These are phyloP conservation scores for Passer montanus DNA, from an alignment of 2,113 vertebrate species.

Conservation along the genomic window DNA sequence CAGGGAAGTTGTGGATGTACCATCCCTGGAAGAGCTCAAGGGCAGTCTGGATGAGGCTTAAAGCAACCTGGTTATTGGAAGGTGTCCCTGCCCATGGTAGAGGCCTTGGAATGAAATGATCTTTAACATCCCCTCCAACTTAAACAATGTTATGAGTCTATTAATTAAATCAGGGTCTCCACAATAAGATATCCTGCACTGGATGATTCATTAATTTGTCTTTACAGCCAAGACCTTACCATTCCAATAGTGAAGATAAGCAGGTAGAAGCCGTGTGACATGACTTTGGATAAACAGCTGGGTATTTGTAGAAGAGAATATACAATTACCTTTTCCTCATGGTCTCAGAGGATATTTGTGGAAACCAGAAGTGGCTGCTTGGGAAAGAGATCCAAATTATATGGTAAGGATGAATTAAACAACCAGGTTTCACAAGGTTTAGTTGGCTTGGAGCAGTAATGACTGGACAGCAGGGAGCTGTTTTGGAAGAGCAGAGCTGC, in stretches of 20 bases:
- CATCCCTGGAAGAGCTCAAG: not conserved
- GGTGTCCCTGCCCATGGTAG: not conserved
- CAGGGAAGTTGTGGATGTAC: not conserved
- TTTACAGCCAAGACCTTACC: not conserved
- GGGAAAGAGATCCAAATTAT: not conserved
- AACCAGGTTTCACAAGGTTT: not conserved
- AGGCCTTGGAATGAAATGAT: not conserved
- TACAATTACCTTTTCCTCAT: not conserved
- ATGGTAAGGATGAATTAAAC: not conserved
- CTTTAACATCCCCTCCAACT: not conserved
- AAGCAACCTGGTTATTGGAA: not conserved
- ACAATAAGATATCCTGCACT: not conserved
- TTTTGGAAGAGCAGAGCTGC: not conserved
- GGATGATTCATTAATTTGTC: not conserved
- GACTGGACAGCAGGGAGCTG: not conserved
- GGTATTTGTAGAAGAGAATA: not conserved
- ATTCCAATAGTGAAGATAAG: not conserved
- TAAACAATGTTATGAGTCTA: not conserved
- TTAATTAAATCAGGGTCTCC: not conserved
- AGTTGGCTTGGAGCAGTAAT: not conserved
- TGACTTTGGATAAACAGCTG: not conserved
- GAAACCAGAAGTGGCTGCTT: not conserved
- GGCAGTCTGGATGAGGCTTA: not conserved
- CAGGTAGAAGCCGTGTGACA: not conserved
- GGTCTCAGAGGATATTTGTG: not conserved